Evolutionary conservation across 1,140 invertebrate genomes (phyloP), one percentile per base, ranked within the genome.

Genomic region (Diachasmimorpha longicaudata): DNA sequence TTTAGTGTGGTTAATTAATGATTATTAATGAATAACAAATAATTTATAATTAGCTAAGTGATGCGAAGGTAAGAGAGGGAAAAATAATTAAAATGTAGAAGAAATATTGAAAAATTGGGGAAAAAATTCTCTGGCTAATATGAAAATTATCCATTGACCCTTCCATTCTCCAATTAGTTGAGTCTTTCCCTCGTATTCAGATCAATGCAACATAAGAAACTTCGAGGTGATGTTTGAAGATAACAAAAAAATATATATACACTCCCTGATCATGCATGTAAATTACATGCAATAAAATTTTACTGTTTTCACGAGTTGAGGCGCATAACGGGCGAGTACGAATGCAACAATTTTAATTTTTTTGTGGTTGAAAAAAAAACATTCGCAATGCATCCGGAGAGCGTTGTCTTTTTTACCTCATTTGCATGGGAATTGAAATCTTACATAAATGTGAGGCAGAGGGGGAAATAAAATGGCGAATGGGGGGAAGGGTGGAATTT

Each of bases 241-340:
- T 63, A 63, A 63, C 58, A 63, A 63, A 63, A 63, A 63, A 31
- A 31, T 31, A 25, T 63, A 63, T 63, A 63, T 63, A 31, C 21
- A 63, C 58, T 23, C 48, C 14, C 48, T 6, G 19, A 16, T 63
- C 23, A 25, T 31, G 31, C 14, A 63, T 63, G 58, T 23, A 63
- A 63, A 63, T 63, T 63, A 63, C 58, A 11, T 25, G 58, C 58
- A 63, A 63, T 63, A 63, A 63, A 63, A 25, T 63, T 63, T 63
- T 63, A 63, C 58, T 25, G 58, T 63, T 63, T 31, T 63, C 58
- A 25, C 48, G 48, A 52, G 48, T 52, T 52, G 48, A 16, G 19
- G 19, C 23, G 14, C 58, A 63, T 63, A 25, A 63, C 23, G 11
- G 58, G 58, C 19, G 31, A 25, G 58, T 63, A 31, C 58, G 23